A percentile compares a stretch with the other conserved stretches of the same genome.
Evolutionary conservation across 2,113 vertebrate species (phyloP).

Genomic region (Engraulis encrasicolus): DNA sequence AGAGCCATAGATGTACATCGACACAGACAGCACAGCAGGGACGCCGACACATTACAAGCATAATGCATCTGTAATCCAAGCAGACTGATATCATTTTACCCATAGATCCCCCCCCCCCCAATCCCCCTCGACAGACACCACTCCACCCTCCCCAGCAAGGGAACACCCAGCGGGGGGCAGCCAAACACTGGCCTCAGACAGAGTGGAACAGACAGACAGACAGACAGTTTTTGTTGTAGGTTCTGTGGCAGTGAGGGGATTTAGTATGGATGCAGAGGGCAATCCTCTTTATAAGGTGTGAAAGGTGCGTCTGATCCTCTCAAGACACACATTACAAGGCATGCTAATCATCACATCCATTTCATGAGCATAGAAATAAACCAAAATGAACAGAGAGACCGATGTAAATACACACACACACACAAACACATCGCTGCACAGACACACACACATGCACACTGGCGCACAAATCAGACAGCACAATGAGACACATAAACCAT

Average conservation of each 20-base stretch:
- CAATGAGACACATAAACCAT: too few species aligned
- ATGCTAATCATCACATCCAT: conserved; percentile 23
- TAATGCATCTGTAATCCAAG: background rate
- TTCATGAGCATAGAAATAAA: background rate
- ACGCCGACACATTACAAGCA: background rate
- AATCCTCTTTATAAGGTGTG: conserved; percentile 44
- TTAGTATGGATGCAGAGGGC: conserved; percentile 28
- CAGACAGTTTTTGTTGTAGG: background rate
- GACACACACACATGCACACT: background rate
- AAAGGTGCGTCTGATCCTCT: conserved; percentile 34
- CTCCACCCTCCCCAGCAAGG: too few species aligned
- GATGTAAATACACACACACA: background rate
- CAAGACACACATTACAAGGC: conserved; percentile 25
- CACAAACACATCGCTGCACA: background rate
- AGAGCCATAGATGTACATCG: background rate
- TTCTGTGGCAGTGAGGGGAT: conserved; percentile 19
- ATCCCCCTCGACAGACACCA: too few species aligned
- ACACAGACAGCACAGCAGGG: background rate
- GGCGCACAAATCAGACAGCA: too few species aligned
- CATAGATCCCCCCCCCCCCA: background rate
- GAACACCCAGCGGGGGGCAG: background rate
- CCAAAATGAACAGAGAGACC: background rate
- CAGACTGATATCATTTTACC: background rate
- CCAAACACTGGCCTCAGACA: background rate
- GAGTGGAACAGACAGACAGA: background rate